Evolutionary conservation across 2,113 vertebrate species (phyloP), one percentile per base, ranked within the genome.

Genomic region (Tiliqua scincoides): DNA sequence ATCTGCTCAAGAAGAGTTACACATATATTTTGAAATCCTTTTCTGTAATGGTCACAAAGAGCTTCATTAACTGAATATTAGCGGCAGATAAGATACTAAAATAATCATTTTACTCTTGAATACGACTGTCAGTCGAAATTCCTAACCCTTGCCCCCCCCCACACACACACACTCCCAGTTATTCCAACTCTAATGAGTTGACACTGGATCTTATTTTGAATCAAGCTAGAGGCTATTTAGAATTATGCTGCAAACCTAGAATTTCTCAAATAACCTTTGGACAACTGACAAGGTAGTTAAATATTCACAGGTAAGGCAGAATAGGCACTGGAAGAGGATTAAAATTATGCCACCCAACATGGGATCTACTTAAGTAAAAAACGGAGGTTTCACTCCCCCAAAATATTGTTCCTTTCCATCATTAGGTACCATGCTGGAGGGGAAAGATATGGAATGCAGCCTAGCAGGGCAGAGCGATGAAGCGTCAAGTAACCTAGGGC

Each of bases 11-110:
- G 54, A 52, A 77, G 75, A 77, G 59, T n/a, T 78, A 59, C 11
- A 12, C 76, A 61, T 78, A 78, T 37, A 61, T 30, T 82, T 82
- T 70, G 12, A 82, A 82, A 82, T 82, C 80, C 23, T 68, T 14
- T 77, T n/a, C 7, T 57, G 6, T 40, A 59, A 85, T 27, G 43
- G 32, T 15, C 27, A 78, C 54, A 57, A n/a, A 52, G 32, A 25
- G 30, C 57, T 85, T 68, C 32, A 68, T 77, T 37, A 68, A 77
- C 43, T 37, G 32, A 67, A 18, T 1, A 25, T 27, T 17, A 40
- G 18, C 57, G 15, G 35, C 17, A 37, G n/a, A 52, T 78, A 25
- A 37, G 48, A 25, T 54, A 70, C 21, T 70, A 8, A 20, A 76
- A 81, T 25, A 79, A 75, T 1, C 0, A 0, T 73, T 27, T 84